A percentile compares a stretch with the other conserved stretches of the same genome.
These are phyloP conservation scores for Eremobia ochroleuca DNA, from an alignment of 2,888 invertebrate genomes.

Conservation along the genomic window DNA sequence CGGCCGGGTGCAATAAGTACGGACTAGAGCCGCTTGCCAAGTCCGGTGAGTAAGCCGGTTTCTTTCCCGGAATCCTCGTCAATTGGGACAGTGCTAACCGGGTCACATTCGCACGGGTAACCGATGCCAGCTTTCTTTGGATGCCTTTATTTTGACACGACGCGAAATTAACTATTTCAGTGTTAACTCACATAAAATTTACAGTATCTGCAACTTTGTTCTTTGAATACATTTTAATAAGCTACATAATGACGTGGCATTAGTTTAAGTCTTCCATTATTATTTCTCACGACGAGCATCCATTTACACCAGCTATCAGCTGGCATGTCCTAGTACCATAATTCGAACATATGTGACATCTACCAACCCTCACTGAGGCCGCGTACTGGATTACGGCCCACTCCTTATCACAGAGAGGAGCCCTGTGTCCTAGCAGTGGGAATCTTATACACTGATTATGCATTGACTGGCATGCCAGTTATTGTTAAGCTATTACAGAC, in stretches of 20 bases:
- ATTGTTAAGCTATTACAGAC: neutral
- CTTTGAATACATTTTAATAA: neutral
- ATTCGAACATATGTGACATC: neutral
- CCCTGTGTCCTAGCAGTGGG: neutral
- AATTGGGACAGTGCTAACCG: conserved; percentile 57
- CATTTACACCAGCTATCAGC: neutral
- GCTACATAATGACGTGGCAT: no score
- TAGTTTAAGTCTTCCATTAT: neutral
- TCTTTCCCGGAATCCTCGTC: conserved; percentile 57
- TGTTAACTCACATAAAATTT: neutral
- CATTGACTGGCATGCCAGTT: neutral
- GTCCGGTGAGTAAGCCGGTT: conserved; percentile 59
- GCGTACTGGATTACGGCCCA: neutral
- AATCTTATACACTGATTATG: neutral
- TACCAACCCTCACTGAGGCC: neutral
- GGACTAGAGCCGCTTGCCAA: conserved; percentile 57
- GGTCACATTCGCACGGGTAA: conserved; percentile 61
- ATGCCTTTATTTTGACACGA: conserved; percentile 34
- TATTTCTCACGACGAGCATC: neutral
- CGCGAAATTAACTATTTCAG: conserved; percentile 10
- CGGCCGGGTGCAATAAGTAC: conserved; percentile 53
- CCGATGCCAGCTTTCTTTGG: conserved; percentile 56
- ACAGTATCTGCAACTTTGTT: neutral
- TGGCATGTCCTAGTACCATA: neutral
- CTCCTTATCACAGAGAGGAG: neutral